Percentiles rank a stretch among this genome's conserved stretches.
Evolutionary conservation across 2,113 vertebrate species (phyloP).

Genomic region (Corythornis cristatus): DNA sequence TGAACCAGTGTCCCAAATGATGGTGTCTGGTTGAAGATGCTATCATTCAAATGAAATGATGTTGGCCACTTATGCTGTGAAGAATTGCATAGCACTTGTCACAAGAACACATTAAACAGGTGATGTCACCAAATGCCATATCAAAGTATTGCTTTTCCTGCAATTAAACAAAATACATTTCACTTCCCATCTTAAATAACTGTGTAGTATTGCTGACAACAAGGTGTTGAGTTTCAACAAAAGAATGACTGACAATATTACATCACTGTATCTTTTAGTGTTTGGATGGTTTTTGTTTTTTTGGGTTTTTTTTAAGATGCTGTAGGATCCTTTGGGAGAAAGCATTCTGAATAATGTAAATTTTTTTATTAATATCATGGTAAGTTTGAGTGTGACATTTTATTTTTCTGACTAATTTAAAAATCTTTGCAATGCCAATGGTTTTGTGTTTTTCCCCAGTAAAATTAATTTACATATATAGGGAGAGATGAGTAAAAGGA

Average conservation of each 20-base stretch:
- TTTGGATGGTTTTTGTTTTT: no score
- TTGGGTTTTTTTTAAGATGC: not conserved
- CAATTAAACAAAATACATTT: constrained; percentile 19
- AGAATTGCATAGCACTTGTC: not conserved
- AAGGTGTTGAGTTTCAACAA: not conserved
- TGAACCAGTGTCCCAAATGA: not conserved
- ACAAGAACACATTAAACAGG: constrained; percentile 6
- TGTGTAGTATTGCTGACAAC: not conserved
- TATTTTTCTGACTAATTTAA: not conserved
- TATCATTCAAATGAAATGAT: not conserved
- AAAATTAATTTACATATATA: not conserved
- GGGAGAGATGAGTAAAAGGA: not conserved
- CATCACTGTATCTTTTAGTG: not conserved
- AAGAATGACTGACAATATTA: not conserved
- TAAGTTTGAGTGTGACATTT: not conserved
- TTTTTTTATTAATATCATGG: not conserved
- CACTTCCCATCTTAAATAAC: constrained; percentile 44
- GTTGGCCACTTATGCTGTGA: not conserved
- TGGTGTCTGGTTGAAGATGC: not conserved
- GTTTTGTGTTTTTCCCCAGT: not conserved
- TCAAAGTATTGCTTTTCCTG: not conserved
- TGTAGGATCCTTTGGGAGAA: not conserved
- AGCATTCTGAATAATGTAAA: not conserved
- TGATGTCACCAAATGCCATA: not conserved
- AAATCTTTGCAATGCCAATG: not conserved